Base-by-base conservation (phyloP, 2,888 invertebrate genomes). In the Pycnomerus fuliginosus region DNA sequence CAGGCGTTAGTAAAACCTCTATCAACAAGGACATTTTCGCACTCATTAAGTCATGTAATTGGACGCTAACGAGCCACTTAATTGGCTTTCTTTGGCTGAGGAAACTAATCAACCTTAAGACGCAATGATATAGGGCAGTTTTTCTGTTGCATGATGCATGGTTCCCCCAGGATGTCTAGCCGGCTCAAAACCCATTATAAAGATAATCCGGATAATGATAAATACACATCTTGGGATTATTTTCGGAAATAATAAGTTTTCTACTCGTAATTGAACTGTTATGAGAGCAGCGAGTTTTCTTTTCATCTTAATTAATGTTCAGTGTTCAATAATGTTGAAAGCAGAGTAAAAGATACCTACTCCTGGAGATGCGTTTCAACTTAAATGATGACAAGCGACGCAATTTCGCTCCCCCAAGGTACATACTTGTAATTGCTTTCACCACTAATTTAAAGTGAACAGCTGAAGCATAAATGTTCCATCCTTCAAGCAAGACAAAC, bases 131-230 rank as follows among this genome's bases (percentile, higher is more conserved):
- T 34, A 41, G 20, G 25, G 28, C 12, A 8, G 27, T 41, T 37
- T 37, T 33, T 34, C 13, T 25, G n/a, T 16, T 11, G 24, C 16
- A 3, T 42, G 35, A 42, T 30, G 35, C 16, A 42, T 42, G 8
- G 35, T 27, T 36, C 42, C 31, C 42, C 10, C 17, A 36, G 42
- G 42, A 35, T 24, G 31, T 15, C 22, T 24, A 15, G 25, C 22
- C 15, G 10, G 29, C 24, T 36, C 28, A 17, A 30, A 42, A 42
- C 13, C 41, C 29, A 41, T 41, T 34, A 41, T 33, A 36, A n/a
- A 42, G 35, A 42, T 42, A 25, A 36, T 42, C 31, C 35, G n/a
- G 23, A 20, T 35, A 42, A 42, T 35, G 42, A 42, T 42, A 42
- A 42, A 42, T 42, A 35, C 25, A 42, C n/a, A n/a, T n/a, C n/a